Conservation (phyloP, 2,888 invertebrate species). For the Miltochrista miniata region DNA sequence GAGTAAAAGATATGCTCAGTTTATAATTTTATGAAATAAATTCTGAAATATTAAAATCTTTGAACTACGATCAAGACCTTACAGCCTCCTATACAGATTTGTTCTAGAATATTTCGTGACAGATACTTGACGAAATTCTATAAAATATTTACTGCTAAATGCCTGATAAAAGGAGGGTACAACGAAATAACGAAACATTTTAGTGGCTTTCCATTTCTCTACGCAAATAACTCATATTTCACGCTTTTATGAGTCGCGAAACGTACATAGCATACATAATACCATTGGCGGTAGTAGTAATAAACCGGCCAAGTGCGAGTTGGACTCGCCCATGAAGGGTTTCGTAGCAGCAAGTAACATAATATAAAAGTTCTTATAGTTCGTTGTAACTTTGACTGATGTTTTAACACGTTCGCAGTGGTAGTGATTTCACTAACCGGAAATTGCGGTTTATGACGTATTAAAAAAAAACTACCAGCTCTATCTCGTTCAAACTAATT, state of each 20-base stretch:
- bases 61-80: background rate
- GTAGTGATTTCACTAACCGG: no score
- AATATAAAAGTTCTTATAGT: no score
- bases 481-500: no score
- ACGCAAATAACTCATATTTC: constrained; percentile 44
- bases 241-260: constrained; percentile 18
- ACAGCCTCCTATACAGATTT: background rate
- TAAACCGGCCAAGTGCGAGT: no score
- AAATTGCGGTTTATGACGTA: no score
- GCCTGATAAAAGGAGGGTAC: constrained; percentile 25
- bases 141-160: constrained; percentile 41
- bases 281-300: constrained; percentile 7
- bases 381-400: no score
- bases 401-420: no score
- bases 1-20: background rate
- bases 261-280: constrained; percentile 33
- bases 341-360: no score
- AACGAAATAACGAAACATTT: constrained; percentile 35
- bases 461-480: no score
- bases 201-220: constrained; percentile 25
- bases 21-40: background rate
- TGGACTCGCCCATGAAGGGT: no score
- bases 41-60: background rate
- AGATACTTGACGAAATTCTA: constrained; percentile 16
- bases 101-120: background rate